These are phyloP conservation scores for Sandelia bainsii DNA, from an alignment of 2,797 vertebrate genomes.

Conservation along the genomic window DNA sequence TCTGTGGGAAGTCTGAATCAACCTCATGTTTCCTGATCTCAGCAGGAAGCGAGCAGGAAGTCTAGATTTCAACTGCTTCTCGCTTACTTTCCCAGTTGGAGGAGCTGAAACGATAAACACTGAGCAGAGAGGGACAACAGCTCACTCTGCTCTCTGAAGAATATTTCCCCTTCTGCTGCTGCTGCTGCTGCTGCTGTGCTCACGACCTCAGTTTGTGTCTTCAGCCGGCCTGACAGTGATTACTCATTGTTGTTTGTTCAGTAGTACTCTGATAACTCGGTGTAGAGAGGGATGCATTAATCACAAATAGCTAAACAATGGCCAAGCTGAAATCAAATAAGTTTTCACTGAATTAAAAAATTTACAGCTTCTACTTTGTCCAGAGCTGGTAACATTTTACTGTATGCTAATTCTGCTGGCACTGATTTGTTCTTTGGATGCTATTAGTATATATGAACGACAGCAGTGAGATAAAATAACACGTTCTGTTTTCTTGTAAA, in stretches of 20 bases:
- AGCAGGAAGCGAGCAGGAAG: conserved; percentile 68
- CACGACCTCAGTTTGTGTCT: conserved; percentile 31
- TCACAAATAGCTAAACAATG: background rate
- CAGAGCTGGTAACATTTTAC: background rate
- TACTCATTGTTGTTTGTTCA: conserved; percentile 25
- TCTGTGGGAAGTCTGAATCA: conserved; percentile 61
- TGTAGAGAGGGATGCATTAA: background rate
- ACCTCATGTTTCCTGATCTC: conserved; percentile 58
- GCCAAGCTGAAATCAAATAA: background rate
- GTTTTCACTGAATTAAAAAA: background rate
- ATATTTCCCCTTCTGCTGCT: conserved; percentile 17
- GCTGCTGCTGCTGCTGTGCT: background rate
- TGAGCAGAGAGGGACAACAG: conserved; percentile 20
- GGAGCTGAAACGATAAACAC: conserved; percentile 46
- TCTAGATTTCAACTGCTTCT: conserved; percentile 64
- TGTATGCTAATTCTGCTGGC: background rate
- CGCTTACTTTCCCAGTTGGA: conserved; percentile 52
- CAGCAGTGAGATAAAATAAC: background rate
- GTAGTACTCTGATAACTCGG: conserved; percentile 2
- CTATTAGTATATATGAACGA: conserved; percentile 3
- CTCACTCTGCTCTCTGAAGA: conserved; percentile 21
- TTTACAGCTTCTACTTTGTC: background rate
- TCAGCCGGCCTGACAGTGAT: conserved; percentile 15
- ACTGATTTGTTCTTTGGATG: background rate
- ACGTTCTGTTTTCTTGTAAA: background rate